Evolutionary conservation across 2,888 invertebrate genomes (phyloP), one percentile per base, ranked within the genome.

Genomic region (Parthenolecanium corni): DNA sequence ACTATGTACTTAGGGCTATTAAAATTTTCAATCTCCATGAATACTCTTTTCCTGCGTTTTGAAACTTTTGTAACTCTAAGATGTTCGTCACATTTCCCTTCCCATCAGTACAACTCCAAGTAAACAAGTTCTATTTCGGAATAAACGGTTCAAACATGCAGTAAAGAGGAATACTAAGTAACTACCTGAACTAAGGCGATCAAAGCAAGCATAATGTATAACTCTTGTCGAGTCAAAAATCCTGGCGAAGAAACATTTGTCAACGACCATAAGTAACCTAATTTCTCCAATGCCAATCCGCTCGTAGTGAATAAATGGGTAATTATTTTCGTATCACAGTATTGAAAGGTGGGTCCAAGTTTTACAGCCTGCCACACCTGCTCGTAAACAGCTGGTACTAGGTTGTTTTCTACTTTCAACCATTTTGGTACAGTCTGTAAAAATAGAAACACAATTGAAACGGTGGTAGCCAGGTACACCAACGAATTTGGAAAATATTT

Each of bases 251-350:
- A 75, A 66, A 73, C 72, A 69, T 77, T 77, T 0, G 76, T 75
- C 44, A 77, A 68, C 42, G 73, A 74, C 77, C 77, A 77, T 65
- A 77, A 75, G 67, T 74, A 75, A 14, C 77, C 77, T 54, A 77
- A 71, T 18, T 74, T 72, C 66, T 77, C 76, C 1, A 75, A 75
- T 0, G 75, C 71, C 56, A 77, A 69, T 64, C 76, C 74, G 67
- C 76, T 76, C n/a, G 76, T 76, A 40, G 76, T 70, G 36, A 77
- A 70, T 14, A 77, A 65, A 1, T 74, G 57, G 4, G 69, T 68
- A 21, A 69, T 64, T 47, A 67, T 65, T 25, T 66, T 54, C 24
- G 71, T 72, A 64, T 72, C 71, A 36, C 69, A 71, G 52, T 66
- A 66, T 16, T 67, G 67, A n/a, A 65, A 64, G 21, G 70, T 66